phyloP scores from a whole-genome alignment of 2,888 invertebrate species.

The Leucozona laternaria region DNA sequence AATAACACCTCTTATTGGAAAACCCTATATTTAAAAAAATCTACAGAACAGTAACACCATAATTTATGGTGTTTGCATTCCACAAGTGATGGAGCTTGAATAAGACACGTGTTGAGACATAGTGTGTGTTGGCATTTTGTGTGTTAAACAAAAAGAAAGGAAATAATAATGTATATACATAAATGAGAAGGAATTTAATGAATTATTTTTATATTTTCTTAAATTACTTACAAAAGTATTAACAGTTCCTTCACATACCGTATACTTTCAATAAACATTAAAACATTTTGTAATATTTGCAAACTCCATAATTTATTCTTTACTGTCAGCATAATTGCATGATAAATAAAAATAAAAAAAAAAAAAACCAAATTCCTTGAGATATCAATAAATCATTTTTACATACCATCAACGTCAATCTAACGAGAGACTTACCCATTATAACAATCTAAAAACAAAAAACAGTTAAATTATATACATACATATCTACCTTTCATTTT shows the following conservation, averaged over 20 bases:
- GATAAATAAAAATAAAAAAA: not conserved
- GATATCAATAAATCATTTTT: slow-evolving; percentile 17
- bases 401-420: slow-evolving; percentile 9
- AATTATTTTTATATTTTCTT: not conserved
- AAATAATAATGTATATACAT: too few relatives aligned
- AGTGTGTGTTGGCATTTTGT: too few relatives aligned
- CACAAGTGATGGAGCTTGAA: too few relatives aligned
- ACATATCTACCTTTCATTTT: slow-evolving; percentile 15
- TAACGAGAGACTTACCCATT: not conserved
- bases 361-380: not conserved
- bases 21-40: too few relatives aligned
- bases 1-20: too few relatives aligned
- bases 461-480: slow-evolving; percentile 10
- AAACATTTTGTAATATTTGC: not conserved
- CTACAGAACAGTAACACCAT: too few relatives aligned
- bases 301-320: not conserved
- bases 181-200: not conserved
- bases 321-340: not conserved
- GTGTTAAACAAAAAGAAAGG: too few relatives aligned
- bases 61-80: too few relatives aligned
- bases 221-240: not conserved
- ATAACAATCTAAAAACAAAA: not conserved
- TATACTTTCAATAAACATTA: not conserved
- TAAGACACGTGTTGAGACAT: too few relatives aligned
- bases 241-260: not conserved